These are phyloP conservation scores for Heteromormyrus szaboi DNA, from an alignment of 2,797 vertebrate species.

Conservation along the genomic window DNA sequence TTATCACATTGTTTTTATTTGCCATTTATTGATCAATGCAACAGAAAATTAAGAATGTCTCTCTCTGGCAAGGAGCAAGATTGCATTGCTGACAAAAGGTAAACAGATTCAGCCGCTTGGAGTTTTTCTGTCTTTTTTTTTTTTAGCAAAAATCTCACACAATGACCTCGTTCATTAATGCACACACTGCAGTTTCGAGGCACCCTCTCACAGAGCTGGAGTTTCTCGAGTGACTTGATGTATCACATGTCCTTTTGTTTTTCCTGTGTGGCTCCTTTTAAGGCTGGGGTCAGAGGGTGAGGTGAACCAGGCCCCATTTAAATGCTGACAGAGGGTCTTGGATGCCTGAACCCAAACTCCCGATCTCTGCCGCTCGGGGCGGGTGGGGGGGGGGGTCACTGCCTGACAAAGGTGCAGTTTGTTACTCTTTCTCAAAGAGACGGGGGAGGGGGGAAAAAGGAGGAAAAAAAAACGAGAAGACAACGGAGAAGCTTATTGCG, in stretches of 20 bases:
- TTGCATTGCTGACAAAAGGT: background rate
- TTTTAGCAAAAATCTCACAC: constrained; percentile 28
- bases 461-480: constrained; percentile 40
- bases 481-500: constrained; percentile 63
- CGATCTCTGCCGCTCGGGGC: constrained; percentile 45
- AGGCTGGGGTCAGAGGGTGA: constrained; percentile 65
- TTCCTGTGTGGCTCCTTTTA: constrained; percentile 63
- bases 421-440: constrained; percentile 47
- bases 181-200: constrained; percentile 55
- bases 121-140: background rate
- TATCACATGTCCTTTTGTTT: constrained; percentile 71
- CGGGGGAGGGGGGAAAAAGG: constrained; percentile 17
- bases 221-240: constrained; percentile 57
- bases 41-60: background rate
- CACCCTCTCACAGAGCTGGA: constrained; percentile 51
- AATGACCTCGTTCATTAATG: constrained; percentile 61
- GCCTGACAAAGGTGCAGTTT: constrained; percentile 70
- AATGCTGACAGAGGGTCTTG: constrained; percentile 63
- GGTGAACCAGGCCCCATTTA: constrained; percentile 72
- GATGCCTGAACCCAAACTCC: constrained; percentile 55
- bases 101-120: background rate
- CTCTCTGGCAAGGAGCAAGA: background rate
- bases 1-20: background rate
- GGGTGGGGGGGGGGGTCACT: constrained; percentile 50
- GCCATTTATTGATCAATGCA: background rate